Percentiles rank a stretch among this genome's conserved stretches.
Conservation (phyloP, 1,140 invertebrate genomes). For the Drosophila bocqueti region DNA sequence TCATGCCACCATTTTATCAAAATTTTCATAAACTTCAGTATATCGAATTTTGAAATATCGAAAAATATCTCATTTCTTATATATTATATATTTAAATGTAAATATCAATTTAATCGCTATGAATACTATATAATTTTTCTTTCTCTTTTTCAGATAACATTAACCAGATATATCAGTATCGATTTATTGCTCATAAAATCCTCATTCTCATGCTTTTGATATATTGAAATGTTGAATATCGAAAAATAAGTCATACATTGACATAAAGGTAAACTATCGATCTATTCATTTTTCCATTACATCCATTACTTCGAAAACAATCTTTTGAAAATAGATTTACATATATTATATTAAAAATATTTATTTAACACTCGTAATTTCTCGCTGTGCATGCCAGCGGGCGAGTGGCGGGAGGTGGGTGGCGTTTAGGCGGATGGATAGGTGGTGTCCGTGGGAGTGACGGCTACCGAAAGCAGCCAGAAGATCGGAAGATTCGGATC, state of each 20-base stretch:
- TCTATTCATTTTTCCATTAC: no score
- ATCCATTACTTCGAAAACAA: not conserved
- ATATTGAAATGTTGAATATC: no score
- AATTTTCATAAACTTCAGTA: no score
- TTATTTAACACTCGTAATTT: not conserved
- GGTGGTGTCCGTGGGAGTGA: constrained; percentile 42
- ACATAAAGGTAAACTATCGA: no score
- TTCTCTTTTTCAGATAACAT: no score
- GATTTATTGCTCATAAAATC: no score
- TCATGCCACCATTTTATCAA: no score
- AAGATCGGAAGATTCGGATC: constrained; percentile 44
- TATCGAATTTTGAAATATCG: no score
- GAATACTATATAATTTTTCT: not conserved
- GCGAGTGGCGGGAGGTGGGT: constrained; percentile 16
- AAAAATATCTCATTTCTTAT: no score
- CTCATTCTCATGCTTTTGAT: no score
- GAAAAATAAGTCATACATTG: no score
- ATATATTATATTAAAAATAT: not conserved
- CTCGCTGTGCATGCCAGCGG: constrained; percentile 1
- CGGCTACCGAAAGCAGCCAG: constrained; percentile 47
- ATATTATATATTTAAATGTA: not conserved
- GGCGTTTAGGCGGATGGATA: constrained; percentile 12
- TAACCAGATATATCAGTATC: no score
- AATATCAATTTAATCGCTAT: not conserved
- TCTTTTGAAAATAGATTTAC: not conserved